These are phyloP conservation scores for Drosophila equinoxialis DNA, from an alignment of 1,140 invertebrate genomes.

Conservation along the genomic window DNA sequence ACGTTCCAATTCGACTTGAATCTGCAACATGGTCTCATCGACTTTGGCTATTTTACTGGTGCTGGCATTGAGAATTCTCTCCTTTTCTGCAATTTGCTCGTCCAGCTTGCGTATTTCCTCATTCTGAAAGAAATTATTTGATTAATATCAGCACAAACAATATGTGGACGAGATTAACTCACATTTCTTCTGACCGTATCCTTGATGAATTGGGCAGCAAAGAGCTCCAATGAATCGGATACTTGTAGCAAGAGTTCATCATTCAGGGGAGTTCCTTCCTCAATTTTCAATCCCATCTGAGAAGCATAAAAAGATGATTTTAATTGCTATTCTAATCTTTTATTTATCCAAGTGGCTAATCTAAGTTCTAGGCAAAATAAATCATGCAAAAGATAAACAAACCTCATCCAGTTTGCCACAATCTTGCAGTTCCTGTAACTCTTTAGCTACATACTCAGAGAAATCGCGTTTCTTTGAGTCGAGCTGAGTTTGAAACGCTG, in stretches of 20 bases:
- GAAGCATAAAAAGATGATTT: not conserved
- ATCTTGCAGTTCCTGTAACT: conserved; percentile 84
- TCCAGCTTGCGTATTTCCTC: conserved; percentile 78
- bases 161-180: conserved; percentile 4
- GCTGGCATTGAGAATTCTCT: conserved; percentile 74
- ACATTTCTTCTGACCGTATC: conserved; percentile 81
- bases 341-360: not conserved
- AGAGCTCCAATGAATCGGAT: conserved; percentile 70
- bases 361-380: conserved; percentile 36
- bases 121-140: conserved; percentile 45
- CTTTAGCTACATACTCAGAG: conserved; percentile 84
- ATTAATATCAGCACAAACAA: not conserved
- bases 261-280: conserved; percentile 68
- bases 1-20: conserved; percentile 86
- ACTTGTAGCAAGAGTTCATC: conserved; percentile 76
- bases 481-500: conserved; percentile 84
- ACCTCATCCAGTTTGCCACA: conserved; percentile 84
- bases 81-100: conserved; percentile 77
- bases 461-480: conserved; percentile 84
- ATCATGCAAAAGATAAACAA: conserved; percentile 58
- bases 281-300: conserved; percentile 78
- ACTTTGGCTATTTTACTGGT: conserved; percentile 83
- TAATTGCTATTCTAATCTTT: not conserved
- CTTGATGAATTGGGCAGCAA: conserved; percentile 75
- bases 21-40: conserved; percentile 85